Percentiles rank a stretch among this genome's conserved stretches.
Evolutionary conservation across 1,140 invertebrate genomes (phyloP).

Genomic region (Cotesia glomerata): DNA sequence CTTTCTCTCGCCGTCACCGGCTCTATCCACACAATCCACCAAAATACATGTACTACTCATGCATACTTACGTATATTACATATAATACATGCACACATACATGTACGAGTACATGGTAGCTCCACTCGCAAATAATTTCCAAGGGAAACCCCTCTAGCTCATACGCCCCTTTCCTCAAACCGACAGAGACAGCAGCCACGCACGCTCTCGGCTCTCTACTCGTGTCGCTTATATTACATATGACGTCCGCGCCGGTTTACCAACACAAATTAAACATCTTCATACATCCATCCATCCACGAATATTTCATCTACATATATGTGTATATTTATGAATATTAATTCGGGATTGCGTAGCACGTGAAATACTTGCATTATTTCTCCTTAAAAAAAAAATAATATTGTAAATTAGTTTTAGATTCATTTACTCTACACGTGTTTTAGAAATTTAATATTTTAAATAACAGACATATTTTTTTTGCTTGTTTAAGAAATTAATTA

Average conservation of each 20-base stretch:
- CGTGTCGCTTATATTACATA: constrained; percentile 5
- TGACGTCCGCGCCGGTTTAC: constrained; percentile 25
- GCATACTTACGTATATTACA: background rate
- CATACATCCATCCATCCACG: background rate
- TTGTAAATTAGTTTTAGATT: too few relatives aligned
- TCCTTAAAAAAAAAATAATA: too few relatives aligned
- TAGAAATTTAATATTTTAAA: too few relatives aligned
- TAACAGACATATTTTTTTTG: too few relatives aligned
- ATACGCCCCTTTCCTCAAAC: constrained; percentile 34
- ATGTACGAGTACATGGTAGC: too few relatives aligned
- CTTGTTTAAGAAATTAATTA: too few relatives aligned
- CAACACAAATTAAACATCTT: constrained; percentile 11
- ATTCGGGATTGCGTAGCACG: too few relatives aligned
- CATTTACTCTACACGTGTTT: too few relatives aligned
- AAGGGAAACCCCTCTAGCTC: constrained; percentile 38
- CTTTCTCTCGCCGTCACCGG: constrained; percentile 18
- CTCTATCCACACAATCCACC: background rate
- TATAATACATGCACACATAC: too few relatives aligned
- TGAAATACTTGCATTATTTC: too few relatives aligned
- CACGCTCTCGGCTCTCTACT: constrained; percentile 14
- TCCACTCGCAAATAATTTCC: constrained; percentile 27
- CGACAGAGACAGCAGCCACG: constrained; percentile 27
- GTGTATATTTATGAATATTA: background rate
- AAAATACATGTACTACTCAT: too few relatives aligned
- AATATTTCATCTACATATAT: background rate